Base-by-base conservation (phyloP, 2,888 invertebrate genomes). In the Meliscaeva auricollis region DNA sequence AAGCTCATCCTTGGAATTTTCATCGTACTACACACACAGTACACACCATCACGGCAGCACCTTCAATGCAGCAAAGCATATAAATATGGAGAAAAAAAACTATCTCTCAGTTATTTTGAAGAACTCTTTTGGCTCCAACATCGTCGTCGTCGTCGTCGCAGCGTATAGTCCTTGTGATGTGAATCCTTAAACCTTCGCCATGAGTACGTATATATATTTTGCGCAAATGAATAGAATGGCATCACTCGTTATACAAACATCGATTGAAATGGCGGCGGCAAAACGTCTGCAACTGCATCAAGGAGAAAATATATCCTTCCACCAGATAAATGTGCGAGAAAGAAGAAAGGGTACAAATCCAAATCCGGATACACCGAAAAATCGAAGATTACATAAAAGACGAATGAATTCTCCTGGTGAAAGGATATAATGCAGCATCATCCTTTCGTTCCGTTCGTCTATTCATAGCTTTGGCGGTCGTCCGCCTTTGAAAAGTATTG, bases 311-410 rank as follows among this genome's bases (percentile, higher is more conserved):
- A 32, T 7, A 17, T 35, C 20, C 38, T 38, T 38, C 13, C 20
- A 13, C 17, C 35, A 22, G 13, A 20, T 26, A 26, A 26, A 26
- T 26, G 2, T 26, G 26, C 26, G 48, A 48, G 44, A 22, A 15
- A 68, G 17, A 68, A 56, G 30, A 54, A 68, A 9, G 26, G 26
- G 26, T 35, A 73, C n/a, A 30, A 73, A 62, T 48, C 54, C 56
- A 46, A 78, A 83, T 73, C 68, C 83, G 62, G 54, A 78, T 78
- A 17, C 48, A 66, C 54, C 54, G 73, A 74, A 83, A 78, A 69
- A 62, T 78, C 50, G 64, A 64, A 69, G 79, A 70, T 78, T 78
- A 78, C 83, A 70, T 26, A 52, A 66, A 60, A 38, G 60, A 74
- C 54, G 35, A 38, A 38, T 38, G 11, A 38, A 73, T 48, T 26